These are phyloP conservation scores for Phaonia tiefii DNA, from an alignment of 2,888 invertebrate species.

Conservation along the genomic window DNA sequence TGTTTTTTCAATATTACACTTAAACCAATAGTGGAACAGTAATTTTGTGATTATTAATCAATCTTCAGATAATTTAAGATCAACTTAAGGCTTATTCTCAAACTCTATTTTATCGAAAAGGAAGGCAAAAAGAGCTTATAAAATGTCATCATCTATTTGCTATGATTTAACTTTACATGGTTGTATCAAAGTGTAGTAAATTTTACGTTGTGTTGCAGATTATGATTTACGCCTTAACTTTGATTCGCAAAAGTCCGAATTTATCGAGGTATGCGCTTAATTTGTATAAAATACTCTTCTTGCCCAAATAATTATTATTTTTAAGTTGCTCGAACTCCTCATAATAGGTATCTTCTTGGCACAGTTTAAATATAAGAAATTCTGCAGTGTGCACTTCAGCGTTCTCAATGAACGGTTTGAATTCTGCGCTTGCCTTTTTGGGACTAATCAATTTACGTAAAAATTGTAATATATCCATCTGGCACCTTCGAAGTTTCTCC, in stretches of 20 bases:
- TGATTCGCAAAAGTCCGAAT: constrained; percentile 34
- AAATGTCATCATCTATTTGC: constrained; percentile 8
- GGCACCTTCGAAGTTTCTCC: constrained; percentile 13
- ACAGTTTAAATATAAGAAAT: constrained; percentile 6
- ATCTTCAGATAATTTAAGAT: not conserved
- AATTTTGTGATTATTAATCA: constrained; percentile 2
- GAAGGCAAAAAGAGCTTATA: not conserved
- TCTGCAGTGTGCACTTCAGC: not conserved
- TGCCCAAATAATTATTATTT: not conserved
- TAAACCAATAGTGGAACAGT: constrained; percentile 18
- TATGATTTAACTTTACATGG: not conserved
- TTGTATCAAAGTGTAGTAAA: not conserved
- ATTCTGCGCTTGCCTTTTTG: not conserved
- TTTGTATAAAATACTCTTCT: constrained; percentile 51
- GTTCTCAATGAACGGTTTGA: constrained; percentile 1
- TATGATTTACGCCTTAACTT: constrained; percentile 19
- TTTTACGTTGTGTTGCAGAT: not conserved
- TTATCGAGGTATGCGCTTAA: constrained; percentile 30
- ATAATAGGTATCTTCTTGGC: constrained; percentile 1
- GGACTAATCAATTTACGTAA: not conserved
- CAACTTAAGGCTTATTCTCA: not conserved
- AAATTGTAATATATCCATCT: not conserved
- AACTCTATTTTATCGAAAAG: not conserved
- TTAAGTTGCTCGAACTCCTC: constrained; percentile 1
- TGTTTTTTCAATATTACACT: not conserved